Percentiles rank a stretch among this genome's conserved stretches.
These are phyloP conservation scores for Dryomyza anilis DNA, from an alignment of 2,888 invertebrate genomes.

Conservation along the genomic window DNA sequence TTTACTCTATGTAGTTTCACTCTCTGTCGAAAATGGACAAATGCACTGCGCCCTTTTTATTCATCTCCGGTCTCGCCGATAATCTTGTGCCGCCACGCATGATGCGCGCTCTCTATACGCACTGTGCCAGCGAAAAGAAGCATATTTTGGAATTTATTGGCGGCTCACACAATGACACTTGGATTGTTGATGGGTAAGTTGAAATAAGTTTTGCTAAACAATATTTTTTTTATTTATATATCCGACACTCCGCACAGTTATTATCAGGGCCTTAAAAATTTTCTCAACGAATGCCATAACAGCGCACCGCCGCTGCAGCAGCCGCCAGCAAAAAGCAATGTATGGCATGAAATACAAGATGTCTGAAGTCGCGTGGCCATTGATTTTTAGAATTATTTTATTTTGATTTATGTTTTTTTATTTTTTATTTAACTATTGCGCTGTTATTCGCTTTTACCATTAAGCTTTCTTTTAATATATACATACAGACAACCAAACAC, in stretches of 20 bases:
- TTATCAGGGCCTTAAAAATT: slow-evolving; percentile 56
- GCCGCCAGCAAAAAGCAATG: slow-evolving; percentile 57
- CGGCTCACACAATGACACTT: slow-evolving; percentile 94
- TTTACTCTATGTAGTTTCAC: slow-evolving; percentile 76
- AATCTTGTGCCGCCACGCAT: slow-evolving; percentile 87
- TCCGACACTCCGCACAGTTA: slow-evolving; percentile 49
- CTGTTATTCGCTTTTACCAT: not conserved
- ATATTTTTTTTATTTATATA: not conserved
- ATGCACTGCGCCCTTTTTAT: slow-evolving; percentile 78
- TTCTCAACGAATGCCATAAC: slow-evolving; percentile 55
- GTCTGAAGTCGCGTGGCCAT: slow-evolving; percentile 39
- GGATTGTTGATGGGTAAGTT: slow-evolving; percentile 81
- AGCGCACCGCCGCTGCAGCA: slow-evolving; percentile 55
- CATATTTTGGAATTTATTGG: slow-evolving; percentile 76
- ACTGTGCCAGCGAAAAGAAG: slow-evolving; percentile 78
- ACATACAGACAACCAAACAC: not conserved
- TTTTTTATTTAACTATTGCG: not conserved
- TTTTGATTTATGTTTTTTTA: not conserved
- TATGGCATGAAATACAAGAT: slow-evolving; percentile 58
- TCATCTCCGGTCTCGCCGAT: slow-evolving; percentile 88
- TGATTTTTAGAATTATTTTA: not conserved
- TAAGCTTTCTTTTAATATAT: not conserved
- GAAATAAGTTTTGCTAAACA: not conserved
- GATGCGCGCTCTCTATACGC: slow-evolving; percentile 80
- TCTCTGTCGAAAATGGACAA: slow-evolving; percentile 76